Evolutionary conservation across 2,797 vertebrate genomes (phyloP), one percentile per base, ranked within the genome.

Genomic region (Varecia variegata): DNA sequence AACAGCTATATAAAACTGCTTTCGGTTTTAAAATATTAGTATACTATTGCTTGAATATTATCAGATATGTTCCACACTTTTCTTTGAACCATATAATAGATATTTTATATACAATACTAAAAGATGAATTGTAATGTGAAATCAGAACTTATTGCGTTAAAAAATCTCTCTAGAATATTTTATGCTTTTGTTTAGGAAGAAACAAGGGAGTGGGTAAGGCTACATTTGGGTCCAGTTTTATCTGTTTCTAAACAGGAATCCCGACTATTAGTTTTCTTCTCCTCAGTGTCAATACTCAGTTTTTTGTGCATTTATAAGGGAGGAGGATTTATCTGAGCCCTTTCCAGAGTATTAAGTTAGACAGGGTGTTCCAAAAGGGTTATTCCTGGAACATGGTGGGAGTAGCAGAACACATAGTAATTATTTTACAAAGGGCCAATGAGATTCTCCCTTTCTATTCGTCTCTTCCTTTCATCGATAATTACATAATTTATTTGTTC

Each of bases 201-300:
- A 56, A 14, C 1, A 43, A 56, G 4, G 1, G 2, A 4, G 3
- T 54, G 14, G 2, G 50, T 56, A 54, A 60, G 14, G 1, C 14
- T 65, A 27, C 8, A 68, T 52, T 71, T 32, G 40, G 5, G 21
- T 67, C 10, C 40, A 90, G 32, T 23, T 83, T 93, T 18, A 58
- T 77, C 15, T 67, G 7, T 21, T 84, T 84, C 32, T 65, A 65
- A 65, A 65, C 8, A 3, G 62, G 32, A n/a, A 65, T n/a, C 32
- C 17, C 1, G 3, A 65, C 32, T 65, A 65, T n/a, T n/a, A 65
- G 17, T 65, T n/a, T 65, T 65, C 62, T n/a, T 65, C 32, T 82
- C 17, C 2, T 47, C 3, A 38, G 10, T 47, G 3, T 87, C 35
- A 86, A 52, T 58, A 10, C 3, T 83, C 4, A 47, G 11, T 56